Percentiles rank a stretch among this genome's conserved stretches.
Conservation (phyloP, 2,888 invertebrate species). For the Hydroisotoma schaefferi region DNA sequence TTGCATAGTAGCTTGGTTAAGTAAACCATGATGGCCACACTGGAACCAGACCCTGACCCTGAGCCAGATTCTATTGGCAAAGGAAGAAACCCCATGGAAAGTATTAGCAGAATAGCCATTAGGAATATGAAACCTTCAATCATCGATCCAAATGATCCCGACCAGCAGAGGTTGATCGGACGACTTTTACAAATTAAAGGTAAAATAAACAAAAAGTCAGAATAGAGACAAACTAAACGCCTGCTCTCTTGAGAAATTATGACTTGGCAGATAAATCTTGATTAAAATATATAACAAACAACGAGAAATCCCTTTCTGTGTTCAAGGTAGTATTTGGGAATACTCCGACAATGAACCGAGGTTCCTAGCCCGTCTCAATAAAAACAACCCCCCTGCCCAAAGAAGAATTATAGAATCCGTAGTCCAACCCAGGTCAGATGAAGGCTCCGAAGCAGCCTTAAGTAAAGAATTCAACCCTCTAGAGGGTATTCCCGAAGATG, state of each 20-base stretch:
- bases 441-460: background rate
- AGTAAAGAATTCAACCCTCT: background rate
- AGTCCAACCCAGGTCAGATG: slow-evolving; percentile 2
- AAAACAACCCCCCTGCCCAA: slow-evolving; percentile 22
- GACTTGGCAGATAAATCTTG: no score
- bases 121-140: slow-evolving; percentile 1
- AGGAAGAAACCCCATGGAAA: no score
- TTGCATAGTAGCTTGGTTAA: no score
- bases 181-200: background rate
- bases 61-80: no score
- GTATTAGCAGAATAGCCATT: slow-evolving; percentile 6
- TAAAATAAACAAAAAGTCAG: background rate
- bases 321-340: slow-evolving; percentile 31
- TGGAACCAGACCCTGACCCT: no score
- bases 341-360: slow-evolving; percentile 34
- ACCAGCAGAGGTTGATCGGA: slow-evolving; percentile 7
- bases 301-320: slow-evolving; percentile 2
- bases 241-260: no score
- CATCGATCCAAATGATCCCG: slow-evolving; percentile 6
- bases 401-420: slow-evolving; percentile 20
- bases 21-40: no score
- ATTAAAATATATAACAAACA: background rate
- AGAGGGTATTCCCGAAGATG: background rate
- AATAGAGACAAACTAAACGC: no score
- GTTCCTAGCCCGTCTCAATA: slow-evolving; percentile 30